Conservation (phyloP, 2,888 invertebrate genomes). For the Anagyrus pseudococci region DNA sequence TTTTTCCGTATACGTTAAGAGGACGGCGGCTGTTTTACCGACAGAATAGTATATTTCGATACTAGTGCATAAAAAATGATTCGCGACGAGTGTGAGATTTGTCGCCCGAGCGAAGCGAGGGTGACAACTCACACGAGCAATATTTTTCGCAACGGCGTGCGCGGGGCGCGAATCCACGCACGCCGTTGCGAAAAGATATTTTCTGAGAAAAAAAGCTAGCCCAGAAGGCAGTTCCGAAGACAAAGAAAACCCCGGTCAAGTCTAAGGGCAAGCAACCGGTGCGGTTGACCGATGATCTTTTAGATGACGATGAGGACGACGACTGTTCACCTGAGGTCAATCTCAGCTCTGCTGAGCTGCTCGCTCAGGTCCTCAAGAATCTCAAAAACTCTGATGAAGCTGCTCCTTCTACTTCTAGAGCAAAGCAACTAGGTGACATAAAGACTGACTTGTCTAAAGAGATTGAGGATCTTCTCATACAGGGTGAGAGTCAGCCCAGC, state of each 20-base stretch:
- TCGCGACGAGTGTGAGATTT: too few relatives aligned
- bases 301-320: conserved; percentile 65
- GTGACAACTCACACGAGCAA: too few relatives aligned
- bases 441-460: conserved; percentile 43
- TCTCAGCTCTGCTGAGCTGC: conserved; percentile 48
- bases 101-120: too few relatives aligned
- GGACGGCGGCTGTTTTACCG: too few relatives aligned
- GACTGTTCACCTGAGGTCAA: conserved; percentile 77
- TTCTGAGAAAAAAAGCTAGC: conserved; percentile 34
- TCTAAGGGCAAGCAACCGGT: too few relatives aligned
- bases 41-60: too few relatives aligned
- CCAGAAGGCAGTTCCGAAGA: conserved; percentile 50
- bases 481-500: conserved; percentile 48
- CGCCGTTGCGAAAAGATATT: too few relatives aligned
- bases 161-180: too few relatives aligned
- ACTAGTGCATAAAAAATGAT: too few relatives aligned
- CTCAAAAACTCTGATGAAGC: conserved; percentile 43
- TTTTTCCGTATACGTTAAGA: too few relatives aligned
- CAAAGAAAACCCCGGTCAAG: neutral
- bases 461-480: conserved; percentile 51
- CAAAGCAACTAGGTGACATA: neutral
- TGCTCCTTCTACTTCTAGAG: conserved; percentile 10
- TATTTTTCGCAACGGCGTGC: too few relatives aligned
- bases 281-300: neutral
- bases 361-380: conserved; percentile 54